Conservation (phyloP, 2,797 vertebrate species). For the Merluccius polli region DNA sequence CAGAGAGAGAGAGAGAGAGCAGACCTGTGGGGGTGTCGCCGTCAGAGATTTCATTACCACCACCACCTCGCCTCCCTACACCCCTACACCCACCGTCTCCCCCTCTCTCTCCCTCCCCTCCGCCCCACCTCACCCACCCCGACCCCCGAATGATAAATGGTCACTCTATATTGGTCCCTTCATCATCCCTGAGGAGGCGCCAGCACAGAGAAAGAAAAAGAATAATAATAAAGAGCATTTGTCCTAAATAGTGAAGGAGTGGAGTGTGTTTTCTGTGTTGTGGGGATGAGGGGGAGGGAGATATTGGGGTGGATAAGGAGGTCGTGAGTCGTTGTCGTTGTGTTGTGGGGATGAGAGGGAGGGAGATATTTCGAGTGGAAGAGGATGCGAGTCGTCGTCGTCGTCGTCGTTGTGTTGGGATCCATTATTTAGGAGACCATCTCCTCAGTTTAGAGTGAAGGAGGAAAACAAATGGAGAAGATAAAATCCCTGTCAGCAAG, state of each 20-base stretch:
- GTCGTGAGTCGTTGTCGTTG: background rate
- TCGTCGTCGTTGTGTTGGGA: constrained; percentile 43
- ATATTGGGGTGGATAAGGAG: background rate
- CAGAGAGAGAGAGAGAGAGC: constrained; percentile 32
- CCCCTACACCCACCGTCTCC: no score
- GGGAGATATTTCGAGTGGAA: constrained; percentile 17
- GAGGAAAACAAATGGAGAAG: constrained; percentile 13
- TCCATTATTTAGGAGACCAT: constrained; percentile 63
- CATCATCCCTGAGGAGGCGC: constrained; percentile 53
- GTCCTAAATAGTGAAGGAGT: constrained; percentile 29
- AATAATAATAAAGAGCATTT: background rate
- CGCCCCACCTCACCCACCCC: constrained; percentile 11
- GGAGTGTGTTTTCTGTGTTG: constrained; percentile 41
- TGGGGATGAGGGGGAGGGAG: constrained; percentile 25
- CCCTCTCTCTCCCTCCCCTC: background rate
- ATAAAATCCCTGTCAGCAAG: constrained; percentile 28
- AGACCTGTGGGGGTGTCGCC: constrained; percentile 42
- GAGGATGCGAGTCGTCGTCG: constrained; percentile 3
- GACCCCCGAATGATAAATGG: constrained; percentile 49
- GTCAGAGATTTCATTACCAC: constrained; percentile 55
- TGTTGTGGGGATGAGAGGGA: constrained; percentile 12
- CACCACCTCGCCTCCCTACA: constrained; percentile 8
- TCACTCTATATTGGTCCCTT: constrained; percentile 46
- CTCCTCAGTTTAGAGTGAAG: constrained; percentile 26
- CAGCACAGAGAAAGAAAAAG: constrained; percentile 42